Percentiles rank a stretch among this genome's conserved stretches.
phyloP scores from a whole-genome alignment of 1,140 invertebrate species.

The Artemia franciscana region DNA sequence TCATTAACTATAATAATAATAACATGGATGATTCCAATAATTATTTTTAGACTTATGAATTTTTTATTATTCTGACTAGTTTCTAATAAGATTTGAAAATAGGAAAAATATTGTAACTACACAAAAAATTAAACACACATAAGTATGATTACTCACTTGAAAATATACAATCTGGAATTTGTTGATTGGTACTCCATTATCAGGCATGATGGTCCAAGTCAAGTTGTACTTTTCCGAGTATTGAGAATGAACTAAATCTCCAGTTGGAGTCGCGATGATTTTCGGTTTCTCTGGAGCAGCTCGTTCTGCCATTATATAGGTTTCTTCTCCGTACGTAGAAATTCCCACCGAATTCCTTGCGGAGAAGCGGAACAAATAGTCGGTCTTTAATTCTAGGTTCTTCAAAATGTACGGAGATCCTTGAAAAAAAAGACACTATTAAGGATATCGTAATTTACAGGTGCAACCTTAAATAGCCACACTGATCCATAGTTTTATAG shows the following conservation, averaged over 20 bases:
- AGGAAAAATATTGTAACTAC: no score
- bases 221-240: constrained; percentile 52
- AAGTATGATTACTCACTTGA: constrained; percentile 35
- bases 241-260: constrained; percentile 22
- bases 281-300: constrained; percentile 26
- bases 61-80: no score
- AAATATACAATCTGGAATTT: constrained; percentile 55
- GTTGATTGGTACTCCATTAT: constrained; percentile 71
- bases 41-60: no score
- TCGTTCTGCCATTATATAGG: constrained; percentile 29
- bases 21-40: no score
- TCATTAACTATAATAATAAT: no score
- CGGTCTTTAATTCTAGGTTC: constrained; percentile 43
- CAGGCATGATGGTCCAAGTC: constrained; percentile 50
- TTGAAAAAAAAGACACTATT: not conserved
- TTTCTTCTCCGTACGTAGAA: not conserved
- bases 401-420: constrained; percentile 42
- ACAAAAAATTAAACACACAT: no score
- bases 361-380: constrained; percentile 60
- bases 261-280: constrained; percentile 20
- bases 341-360: constrained; percentile 58
- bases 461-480: constrained; percentile 2
- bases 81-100: no score
- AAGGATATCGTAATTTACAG: no score
- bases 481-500: constrained; percentile 2